Evolutionary conservation across 1,140 invertebrate species (phyloP), one percentile per base, ranked within the genome.

Genomic region (Drosophila quadrilineata): DNA sequence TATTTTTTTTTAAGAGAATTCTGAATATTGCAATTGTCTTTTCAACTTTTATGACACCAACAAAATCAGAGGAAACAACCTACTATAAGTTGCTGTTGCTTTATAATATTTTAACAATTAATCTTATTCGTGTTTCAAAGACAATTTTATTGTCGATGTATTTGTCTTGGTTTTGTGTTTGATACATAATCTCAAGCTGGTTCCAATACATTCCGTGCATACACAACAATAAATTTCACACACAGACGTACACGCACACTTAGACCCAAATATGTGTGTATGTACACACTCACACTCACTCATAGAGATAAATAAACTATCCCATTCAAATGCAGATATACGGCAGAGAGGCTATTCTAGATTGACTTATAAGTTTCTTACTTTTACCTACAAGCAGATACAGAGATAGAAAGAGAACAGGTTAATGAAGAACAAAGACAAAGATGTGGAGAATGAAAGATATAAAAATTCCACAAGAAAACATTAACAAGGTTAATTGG

Each of bases 101-200:
- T 68, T 76, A 59, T 84, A 72, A 76, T 76, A 80, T 64, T 82
- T 71, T 49, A 63, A 80, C 76, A 68, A 82, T 76, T 80, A 82
- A 82, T 80, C 67, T 80, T 82, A 38, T 80, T 67, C 56, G 66
- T 38, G 35, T 64, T 35, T 48, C 45, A 28, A 52, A 52, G 41
- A 41, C 49, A 14, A 21, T 9, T 69, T 62, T 24, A 28, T 38
- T 29, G 14, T 41, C 26, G 26, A 21, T 16, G 26, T 54, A 41
- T 52, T 52, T 60, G 12, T 24, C 14, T 43, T 19, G 19, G 36
- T 40, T 28, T 35, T 19, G 35, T 3, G 41, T 33, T 60, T 50
- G n/a, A n/a, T 59, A 19, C 22, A 24, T 17, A n/a, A n/a, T 16
- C 41, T 26, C 36, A 52, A 54, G 52, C 52, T 54, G 38, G 38